Percentiles rank a stretch among this genome's conserved stretches.
Evolutionary conservation across 2,888 invertebrate genomes (phyloP).

Genomic region (Branchipolynoe longqiensis): DNA sequence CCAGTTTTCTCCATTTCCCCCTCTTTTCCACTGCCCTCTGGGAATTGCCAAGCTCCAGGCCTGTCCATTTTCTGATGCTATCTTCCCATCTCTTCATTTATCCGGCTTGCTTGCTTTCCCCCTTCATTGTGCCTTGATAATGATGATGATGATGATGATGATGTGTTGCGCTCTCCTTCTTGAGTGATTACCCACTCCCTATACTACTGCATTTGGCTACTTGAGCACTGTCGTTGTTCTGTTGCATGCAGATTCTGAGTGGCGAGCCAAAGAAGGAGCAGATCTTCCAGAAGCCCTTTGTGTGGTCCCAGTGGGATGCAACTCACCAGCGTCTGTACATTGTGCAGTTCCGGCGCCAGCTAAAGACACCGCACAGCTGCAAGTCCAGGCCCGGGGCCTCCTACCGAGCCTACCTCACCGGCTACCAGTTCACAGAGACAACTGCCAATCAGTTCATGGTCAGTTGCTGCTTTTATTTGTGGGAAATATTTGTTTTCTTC

Average conservation of each 20-base stretch:
- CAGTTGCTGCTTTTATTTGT: too few relatives aligned
- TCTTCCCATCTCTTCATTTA: too few relatives aligned
- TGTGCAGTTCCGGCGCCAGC: conserved; percentile 67
- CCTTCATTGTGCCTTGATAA: too few relatives aligned
- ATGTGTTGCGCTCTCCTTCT: too few relatives aligned
- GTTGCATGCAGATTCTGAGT: conserved; percentile 74
- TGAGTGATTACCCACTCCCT: background rate
- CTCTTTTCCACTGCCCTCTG: too few relatives aligned
- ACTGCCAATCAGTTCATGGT: conserved; percentile 57
- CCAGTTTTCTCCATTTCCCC: too few relatives aligned
- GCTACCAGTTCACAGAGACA: conserved; percentile 59
- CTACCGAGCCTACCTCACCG: conserved; percentile 20
- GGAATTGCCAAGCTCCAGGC: too few relatives aligned
- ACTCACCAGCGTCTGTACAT: conserved; percentile 73
- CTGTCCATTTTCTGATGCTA: too few relatives aligned
- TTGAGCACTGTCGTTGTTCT: background rate
- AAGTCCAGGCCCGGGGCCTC: conserved; percentile 4
- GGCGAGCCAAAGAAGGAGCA: conserved; percentile 77
- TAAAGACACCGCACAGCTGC: background rate
- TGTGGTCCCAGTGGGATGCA: conserved; percentile 79
- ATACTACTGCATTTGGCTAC: background rate
- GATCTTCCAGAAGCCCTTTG: conserved; percentile 73
- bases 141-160: too few relatives aligned
- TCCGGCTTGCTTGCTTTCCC: too few relatives aligned
- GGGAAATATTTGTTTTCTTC: background rate